These are phyloP conservation scores for Spheniscus humboldti DNA, from an alignment of 2,797 vertebrate species.

Conservation along the genomic window DNA sequence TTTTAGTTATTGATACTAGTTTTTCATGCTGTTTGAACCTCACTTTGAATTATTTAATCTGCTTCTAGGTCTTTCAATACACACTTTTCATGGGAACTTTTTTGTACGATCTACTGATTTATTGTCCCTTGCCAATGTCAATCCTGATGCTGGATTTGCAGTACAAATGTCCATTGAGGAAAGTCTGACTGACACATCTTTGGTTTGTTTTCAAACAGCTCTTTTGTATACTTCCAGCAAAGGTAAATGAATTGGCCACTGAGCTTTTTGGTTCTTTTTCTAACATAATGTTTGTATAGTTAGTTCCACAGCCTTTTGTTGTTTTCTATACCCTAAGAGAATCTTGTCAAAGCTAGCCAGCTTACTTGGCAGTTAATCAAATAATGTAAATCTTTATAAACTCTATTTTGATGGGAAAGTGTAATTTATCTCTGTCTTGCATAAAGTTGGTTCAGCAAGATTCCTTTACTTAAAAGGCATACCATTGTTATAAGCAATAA, in stretches of 20 bases:
- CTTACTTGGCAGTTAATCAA: neutral
- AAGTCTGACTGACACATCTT: conserved; percentile 88
- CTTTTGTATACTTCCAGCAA: conserved; percentile 96
- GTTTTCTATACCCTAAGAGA: neutral
- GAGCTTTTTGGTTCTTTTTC: neutral
- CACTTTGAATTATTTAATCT: neutral
- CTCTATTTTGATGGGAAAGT: neutral
- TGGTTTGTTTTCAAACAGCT: conserved; percentile 96
- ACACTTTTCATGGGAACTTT: conserved; percentile 98
- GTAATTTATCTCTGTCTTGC: neutral
- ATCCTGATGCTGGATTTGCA: conserved; percentile 94
- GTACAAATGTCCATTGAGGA: conserved; percentile 98
- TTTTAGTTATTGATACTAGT: neutral
- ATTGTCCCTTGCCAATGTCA: conserved; percentile 95
- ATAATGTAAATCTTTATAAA: neutral
- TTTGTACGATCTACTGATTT: conserved; percentile 97
- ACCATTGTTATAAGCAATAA: neutral
- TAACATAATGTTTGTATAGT: neutral
- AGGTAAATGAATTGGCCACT: conserved; percentile 73
- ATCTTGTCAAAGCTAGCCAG: neutral
- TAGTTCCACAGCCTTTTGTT: neutral
- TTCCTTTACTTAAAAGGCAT: neutral
- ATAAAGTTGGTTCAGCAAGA: neutral
- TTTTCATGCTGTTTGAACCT: neutral
- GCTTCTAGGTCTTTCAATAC: conserved; percentile 91